A percentile compares a stretch with the other conserved stretches of the same genome.
Evolutionary conservation across 2,888 invertebrate species (phyloP).

Genomic region (Scaeva pyrastri): DNA sequence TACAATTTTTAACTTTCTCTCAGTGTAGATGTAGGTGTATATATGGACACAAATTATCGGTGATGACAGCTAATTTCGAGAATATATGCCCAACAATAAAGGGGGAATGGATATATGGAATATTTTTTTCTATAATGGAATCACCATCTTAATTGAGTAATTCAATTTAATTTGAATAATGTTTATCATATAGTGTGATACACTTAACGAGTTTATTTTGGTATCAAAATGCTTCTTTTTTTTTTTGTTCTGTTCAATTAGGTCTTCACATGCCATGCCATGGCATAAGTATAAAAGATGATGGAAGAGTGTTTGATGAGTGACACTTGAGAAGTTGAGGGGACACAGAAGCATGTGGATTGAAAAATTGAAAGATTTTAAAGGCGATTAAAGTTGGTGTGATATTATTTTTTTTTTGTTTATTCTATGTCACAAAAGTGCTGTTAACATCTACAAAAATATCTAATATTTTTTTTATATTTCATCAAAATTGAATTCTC

Average conservation of each 20-base stretch:
- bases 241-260: constrained; percentile 30
- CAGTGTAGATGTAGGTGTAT: not conserved
- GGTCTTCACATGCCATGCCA: no score
- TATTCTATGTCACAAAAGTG: no score
- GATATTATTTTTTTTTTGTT: no score
- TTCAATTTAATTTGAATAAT: constrained; percentile 71
- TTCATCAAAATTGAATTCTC: no score
- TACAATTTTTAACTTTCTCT: not conserved
- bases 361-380: no score
- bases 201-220: constrained; percentile 2
- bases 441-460: no score
- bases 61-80: constrained; percentile 49
- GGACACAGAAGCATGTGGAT: not conserved
- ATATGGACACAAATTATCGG: not conserved
- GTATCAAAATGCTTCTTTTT: constrained; percentile 50
- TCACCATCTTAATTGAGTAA: constrained; percentile 67
- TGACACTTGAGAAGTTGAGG: not conserved
- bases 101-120: constrained; percentile 15
- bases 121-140: constrained; percentile 60
- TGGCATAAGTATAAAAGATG: constrained; percentile 30
- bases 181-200: constrained; percentile 45
- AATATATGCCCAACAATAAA: not conserved
- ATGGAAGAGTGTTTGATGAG: constrained; percentile 19
- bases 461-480: no score
- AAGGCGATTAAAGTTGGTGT: no score